These are phyloP conservation scores for Nannoperca obscura DNA, from an alignment of 2,797 vertebrate species.

Conservation along the genomic window DNA sequence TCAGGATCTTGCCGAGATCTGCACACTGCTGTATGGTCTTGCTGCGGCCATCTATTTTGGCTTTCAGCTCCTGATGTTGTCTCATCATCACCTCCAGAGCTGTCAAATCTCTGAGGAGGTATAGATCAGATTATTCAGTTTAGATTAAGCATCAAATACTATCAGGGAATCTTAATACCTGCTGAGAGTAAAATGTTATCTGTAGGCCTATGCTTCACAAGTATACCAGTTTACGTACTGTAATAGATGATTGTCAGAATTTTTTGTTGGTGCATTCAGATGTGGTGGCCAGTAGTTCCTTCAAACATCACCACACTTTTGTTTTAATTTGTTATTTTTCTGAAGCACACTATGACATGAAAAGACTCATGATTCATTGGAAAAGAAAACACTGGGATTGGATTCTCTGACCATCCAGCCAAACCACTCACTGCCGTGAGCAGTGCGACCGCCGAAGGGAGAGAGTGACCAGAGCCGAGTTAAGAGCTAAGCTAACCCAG, in stretches of 20 bases:
- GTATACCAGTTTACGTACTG: background rate
- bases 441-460: too few species aligned
- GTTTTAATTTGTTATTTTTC: too few species aligned
- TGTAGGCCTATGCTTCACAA: background rate
- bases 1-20: constrained; percentile 90
- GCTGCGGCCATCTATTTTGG: constrained; percentile 92
- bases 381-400: too few species aligned
- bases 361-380: too few species aligned
- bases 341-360: too few species aligned
- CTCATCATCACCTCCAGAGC: constrained; percentile 91
- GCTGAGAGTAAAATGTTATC: constrained; percentile 12
- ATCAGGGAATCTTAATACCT: background rate
- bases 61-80: constrained; percentile 94
- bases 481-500: too few species aligned
- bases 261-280: background rate
- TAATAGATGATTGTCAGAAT: background rate
- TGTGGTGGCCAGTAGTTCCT: too few species aligned
- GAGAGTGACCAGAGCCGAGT: too few species aligned
- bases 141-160: background rate
- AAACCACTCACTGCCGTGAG: too few species aligned
- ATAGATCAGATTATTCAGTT: constrained; percentile 23
- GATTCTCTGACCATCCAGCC: too few species aligned
- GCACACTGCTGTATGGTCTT: constrained; percentile 92
- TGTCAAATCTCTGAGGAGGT: constrained; percentile 87
- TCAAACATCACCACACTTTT: too few species aligned